These are phyloP conservation scores for Callyntrura sp. DNA, from an alignment of 2,888 invertebrate genomes.

Conservation along the genomic window DNA sequence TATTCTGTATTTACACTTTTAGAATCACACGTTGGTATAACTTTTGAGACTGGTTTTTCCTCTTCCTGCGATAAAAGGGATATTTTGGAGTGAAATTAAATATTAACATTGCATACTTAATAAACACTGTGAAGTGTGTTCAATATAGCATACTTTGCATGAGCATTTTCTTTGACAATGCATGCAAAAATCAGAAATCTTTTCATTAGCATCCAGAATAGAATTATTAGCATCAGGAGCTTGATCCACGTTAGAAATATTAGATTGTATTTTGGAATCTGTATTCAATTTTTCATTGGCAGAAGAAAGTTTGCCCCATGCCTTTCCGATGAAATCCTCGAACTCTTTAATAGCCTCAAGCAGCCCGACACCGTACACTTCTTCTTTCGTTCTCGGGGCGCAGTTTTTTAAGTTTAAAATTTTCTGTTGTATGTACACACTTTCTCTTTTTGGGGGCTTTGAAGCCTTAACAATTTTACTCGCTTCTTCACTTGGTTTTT, in stretches of 20 bases:
- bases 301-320: background rate
- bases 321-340: slow-evolving; percentile 14
- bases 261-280: no score
- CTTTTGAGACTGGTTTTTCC: background rate
- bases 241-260: background rate
- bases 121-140: background rate
- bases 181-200: background rate
- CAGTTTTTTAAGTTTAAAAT: background rate
- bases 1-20: slow-evolving; percentile 13
- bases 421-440: background rate
- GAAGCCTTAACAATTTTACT: background rate
- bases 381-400: background rate
- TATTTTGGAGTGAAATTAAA: background rate
- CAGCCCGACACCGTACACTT: slow-evolving; percentile 2
- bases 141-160: background rate
- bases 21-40: background rate
- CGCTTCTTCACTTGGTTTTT: no score
- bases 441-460: slow-evolving; percentile 6
- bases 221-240: background rate
- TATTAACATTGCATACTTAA: background rate
- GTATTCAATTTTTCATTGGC: background rate
- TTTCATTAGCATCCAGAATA: background rate
- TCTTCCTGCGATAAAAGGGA: background rate
- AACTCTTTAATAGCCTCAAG: slow-evolving; percentile 33
- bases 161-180: background rate